Evolutionary conservation across 2,797 vertebrate species (phyloP).

Genomic region (Telmatherina bonti): DNA sequence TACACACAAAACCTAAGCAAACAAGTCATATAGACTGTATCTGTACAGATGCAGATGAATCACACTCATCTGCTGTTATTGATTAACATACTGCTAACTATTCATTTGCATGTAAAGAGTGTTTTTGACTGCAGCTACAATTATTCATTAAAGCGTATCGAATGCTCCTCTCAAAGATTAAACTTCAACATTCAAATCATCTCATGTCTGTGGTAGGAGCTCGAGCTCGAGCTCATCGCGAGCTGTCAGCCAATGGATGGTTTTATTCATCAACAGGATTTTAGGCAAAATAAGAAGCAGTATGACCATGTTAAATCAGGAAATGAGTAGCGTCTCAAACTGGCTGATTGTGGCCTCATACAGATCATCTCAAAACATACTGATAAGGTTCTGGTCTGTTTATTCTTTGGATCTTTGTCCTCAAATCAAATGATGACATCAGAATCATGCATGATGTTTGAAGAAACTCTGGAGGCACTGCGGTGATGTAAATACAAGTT

Average conservation of each 20-base stretch:
- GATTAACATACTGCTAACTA: no score
- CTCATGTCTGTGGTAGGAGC: no score
- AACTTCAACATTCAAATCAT: neutral
- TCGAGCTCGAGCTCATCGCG: no score
- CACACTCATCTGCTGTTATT: no score
- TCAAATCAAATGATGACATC: neutral
- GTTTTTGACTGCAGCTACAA: neutral
- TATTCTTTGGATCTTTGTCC: neutral
- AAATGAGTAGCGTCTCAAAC: slow-evolving; percentile 24
- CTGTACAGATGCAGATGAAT: no score
- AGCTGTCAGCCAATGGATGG: neutral
- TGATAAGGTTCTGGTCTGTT: slow-evolving; percentile 9
- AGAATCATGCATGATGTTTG: neutral
- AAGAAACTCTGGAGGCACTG: no score
- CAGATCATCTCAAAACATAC: slow-evolving; percentile 1
- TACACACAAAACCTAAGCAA: no score
- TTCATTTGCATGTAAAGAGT: no score
- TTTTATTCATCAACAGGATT: slow-evolving; percentile 22
- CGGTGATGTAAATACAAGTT: slow-evolving; percentile 13
- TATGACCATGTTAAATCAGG: slow-evolving; percentile 13
- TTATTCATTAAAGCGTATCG: neutral
- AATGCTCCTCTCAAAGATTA: neutral
- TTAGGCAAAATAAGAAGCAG: slow-evolving; percentile 7
- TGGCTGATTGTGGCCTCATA: neutral
- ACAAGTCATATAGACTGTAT: no score